Base-by-base conservation (phyloP, 2,797 vertebrate genomes). In the Danio albolineatus region DNA sequence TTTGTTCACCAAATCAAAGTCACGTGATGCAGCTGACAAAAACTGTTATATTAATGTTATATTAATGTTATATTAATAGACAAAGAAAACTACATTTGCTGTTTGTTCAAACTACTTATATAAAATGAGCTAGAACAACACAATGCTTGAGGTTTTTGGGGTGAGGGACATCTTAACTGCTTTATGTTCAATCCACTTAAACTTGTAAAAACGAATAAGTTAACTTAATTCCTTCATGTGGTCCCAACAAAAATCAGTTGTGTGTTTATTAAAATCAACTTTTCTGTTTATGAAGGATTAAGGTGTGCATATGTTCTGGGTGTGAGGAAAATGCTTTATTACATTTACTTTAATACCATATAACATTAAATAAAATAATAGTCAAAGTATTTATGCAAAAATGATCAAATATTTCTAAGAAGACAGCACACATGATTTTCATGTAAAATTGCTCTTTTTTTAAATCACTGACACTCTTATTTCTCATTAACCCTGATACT, bases 401-500 rank as follows among this genome's bases (percentile, higher is more conserved):
- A 28, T 28, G 1, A 28, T 28, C 44, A 7, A 46, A 46, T 7
- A 46, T 44, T 66, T 66, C 7, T 28, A 28, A 21, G 1, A 19
- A 41, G 51, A n/a, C 1, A 1, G 16, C n/a, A 10, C 17, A 49
- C 8, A 8, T 38, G 66, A n/a, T 72, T 14, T 56, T 9, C 10
- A 38, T 2, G 10, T 1, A 17, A 2, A 5, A 57, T 44, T 43
- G 8, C 13, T 41, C 38, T 14, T 44, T 59, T 46, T 65, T 44
- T 44, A 44, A 7, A 73, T 19, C 1, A n/a, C 4, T 38, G 5
- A 57, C 39, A 43, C 38, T 43, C 12, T 56, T 44, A 56, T 57
- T 72, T 70, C n/a, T 54, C 67, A 41, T 41, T 53, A 2, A 19
- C 67, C n/a, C 36, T 67, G 62, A 78, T 69, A 70, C n/a, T 60